Percentiles rank a stretch among this genome's conserved stretches.
Conservation (phyloP, 2,113 vertebrate genomes). For the Noturus placidus region DNA sequence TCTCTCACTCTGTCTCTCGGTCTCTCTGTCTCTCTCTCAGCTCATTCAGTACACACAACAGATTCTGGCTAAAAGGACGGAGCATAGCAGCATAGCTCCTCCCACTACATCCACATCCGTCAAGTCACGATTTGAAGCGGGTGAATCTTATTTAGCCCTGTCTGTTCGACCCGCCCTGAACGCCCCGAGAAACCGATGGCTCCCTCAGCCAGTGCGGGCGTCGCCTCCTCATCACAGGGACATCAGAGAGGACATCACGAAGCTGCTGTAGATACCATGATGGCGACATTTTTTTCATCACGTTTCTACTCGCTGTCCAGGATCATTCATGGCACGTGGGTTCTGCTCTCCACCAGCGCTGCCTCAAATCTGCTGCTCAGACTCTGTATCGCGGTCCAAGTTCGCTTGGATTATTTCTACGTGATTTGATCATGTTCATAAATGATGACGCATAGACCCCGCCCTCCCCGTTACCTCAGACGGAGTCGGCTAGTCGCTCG, state of each 20-base stretch:
- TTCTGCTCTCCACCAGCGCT: not conserved
- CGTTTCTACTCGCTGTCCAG: too few species aligned
- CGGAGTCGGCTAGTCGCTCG: not conserved
- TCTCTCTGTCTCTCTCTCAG: constrained; percentile 7
- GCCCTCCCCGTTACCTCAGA: not conserved
- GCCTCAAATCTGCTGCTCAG: not conserved
- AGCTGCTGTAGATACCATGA: not conserved
- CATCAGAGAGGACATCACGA: not conserved
- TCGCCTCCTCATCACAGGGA: not conserved
- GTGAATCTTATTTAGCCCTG: not conserved
- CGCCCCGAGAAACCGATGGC: not conserved
- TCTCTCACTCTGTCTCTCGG: not conserved
- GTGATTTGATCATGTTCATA: not conserved
- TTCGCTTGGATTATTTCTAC: not conserved
- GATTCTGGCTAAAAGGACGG: constrained; percentile 16
- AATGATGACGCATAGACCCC: not conserved
- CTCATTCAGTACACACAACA: constrained; percentile 6
- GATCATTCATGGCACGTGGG: too few species aligned
- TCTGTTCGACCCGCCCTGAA: not conserved
- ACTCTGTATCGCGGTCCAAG: not conserved
- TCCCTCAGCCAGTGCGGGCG: too few species aligned
- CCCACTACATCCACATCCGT: not conserved
- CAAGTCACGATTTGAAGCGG: too few species aligned
- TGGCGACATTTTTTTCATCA: too few species aligned
- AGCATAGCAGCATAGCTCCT: not conserved